Conservation (phyloP, 2,113 vertebrate genomes). For the Dicrurus megarhynchus region DNA sequence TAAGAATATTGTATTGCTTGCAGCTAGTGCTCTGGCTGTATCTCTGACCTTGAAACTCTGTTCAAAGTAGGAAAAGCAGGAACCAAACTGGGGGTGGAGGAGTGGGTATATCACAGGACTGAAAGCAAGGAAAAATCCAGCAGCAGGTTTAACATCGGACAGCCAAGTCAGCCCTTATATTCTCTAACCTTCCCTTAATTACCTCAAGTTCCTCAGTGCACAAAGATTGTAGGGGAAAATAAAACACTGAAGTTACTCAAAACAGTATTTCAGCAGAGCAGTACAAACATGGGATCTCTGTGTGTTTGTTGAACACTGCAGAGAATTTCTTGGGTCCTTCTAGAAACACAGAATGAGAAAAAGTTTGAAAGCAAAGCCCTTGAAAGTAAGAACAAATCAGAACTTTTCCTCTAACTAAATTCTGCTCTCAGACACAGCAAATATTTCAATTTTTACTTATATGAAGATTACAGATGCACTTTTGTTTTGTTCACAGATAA, state of each 20-base stretch:
- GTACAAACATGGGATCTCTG: neutral
- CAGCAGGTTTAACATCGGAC: neutral
- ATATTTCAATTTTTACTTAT: neutral
- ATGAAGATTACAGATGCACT: neutral
- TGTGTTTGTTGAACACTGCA: neutral
- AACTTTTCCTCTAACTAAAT: neutral
- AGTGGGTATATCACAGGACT: neutral
- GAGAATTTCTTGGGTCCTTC: neutral
- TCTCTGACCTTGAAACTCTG: conserved; percentile 49
- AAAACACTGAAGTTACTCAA: neutral
- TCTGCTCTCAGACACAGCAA: neutral
- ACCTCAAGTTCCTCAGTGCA: neutral
- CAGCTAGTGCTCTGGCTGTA: neutral
- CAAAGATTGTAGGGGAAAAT: neutral
- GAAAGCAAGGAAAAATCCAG: neutral
- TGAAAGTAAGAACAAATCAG: neutral
- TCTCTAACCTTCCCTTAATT: neutral
- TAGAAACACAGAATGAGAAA: neutral
- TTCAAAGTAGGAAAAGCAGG: neutral
- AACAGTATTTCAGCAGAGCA: neutral
- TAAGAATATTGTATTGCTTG: neutral
- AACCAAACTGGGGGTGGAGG: neutral
- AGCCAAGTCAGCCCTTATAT: neutral
- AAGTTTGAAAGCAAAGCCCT: neutral
- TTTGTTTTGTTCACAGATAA: neutral